Conservation (phyloP, 2,888 invertebrate species). For the Anthrax anthrax region DNA sequence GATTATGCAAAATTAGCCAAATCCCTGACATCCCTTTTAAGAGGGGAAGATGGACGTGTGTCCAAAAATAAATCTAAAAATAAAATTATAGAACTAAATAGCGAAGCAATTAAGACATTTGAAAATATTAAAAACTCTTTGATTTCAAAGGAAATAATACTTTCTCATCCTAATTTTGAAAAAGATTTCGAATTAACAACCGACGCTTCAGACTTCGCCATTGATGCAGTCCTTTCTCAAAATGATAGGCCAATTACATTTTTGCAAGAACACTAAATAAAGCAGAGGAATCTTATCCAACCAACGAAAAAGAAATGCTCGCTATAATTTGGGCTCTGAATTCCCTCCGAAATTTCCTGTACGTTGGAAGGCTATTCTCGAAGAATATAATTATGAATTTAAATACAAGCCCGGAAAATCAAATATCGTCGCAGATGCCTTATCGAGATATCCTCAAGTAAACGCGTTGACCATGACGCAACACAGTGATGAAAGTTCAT, state of each 20-base stretch:
- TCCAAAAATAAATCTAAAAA: too few species aligned
- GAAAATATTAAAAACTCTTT: constrained; percentile 2
- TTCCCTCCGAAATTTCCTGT: background rate
- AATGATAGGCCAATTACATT: background rate
- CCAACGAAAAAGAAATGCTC: too few species aligned
- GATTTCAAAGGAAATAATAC: background rate
- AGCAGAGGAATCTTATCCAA: background rate
- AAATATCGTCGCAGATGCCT: constrained; percentile 9
- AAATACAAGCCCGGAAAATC: too few species aligned
- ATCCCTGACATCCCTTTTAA: too few species aligned
- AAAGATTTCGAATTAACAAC: constrained; percentile 2
- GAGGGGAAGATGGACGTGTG: too few species aligned
- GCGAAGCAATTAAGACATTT: constrained; percentile 6
- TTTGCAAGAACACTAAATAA: background rate
- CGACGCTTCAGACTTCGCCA: constrained; percentile 5
- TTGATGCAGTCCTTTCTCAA: constrained; percentile 3
- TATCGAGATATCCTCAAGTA: constrained; percentile 1
- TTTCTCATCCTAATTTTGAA: background rate
- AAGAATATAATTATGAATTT: too few species aligned
- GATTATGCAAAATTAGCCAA: constrained; percentile 11
- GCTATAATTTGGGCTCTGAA: too few species aligned
- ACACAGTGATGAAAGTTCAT: constrained; percentile 9
- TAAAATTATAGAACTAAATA: background rate
- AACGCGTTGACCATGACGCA: constrained; percentile 6
- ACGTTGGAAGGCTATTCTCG: background rate